Evolutionary conservation across 2,888 invertebrate genomes (phyloP).

Genomic region (Dryococelus australis): DNA sequence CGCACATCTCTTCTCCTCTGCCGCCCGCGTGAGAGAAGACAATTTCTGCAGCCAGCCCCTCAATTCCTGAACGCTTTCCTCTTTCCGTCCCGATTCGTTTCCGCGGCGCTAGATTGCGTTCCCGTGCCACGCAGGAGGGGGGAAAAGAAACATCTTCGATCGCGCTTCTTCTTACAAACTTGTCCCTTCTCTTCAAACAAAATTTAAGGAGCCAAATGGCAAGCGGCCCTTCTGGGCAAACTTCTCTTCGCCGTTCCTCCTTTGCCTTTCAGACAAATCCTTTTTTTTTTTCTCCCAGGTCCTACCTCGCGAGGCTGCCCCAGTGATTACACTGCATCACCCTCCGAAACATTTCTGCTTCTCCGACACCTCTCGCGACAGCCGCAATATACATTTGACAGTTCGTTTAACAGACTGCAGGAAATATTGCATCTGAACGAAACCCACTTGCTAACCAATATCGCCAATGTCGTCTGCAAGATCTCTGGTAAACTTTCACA

Average conservation of each 20-base stretch:
- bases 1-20: neutral
- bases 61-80: neutral
- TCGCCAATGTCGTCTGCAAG: too few relatives aligned
- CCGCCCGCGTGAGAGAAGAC: neutral
- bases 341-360: neutral
- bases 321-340: neutral
- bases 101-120: constrained; percentile 17
- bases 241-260: neutral
- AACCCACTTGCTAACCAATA: too few relatives aligned
- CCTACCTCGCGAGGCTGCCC: neutral
- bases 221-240: neutral
- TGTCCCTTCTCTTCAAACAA: neutral
- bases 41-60: constrained; percentile 13
- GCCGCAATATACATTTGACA: too few relatives aligned
- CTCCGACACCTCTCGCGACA: neutral
- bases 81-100: neutral
- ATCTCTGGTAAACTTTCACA: too few relatives aligned
- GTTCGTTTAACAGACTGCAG: too few relatives aligned
- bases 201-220: neutral
- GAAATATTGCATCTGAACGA: too few relatives aligned
- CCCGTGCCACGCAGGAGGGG: neutral
- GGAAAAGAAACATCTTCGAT: neutral
- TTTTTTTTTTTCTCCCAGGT: neutral
- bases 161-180: neutral
- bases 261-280: neutral